Evolutionary conservation across 2,797 vertebrate species (phyloP).

Genomic region (Spondyliosoma cantharus): DNA sequence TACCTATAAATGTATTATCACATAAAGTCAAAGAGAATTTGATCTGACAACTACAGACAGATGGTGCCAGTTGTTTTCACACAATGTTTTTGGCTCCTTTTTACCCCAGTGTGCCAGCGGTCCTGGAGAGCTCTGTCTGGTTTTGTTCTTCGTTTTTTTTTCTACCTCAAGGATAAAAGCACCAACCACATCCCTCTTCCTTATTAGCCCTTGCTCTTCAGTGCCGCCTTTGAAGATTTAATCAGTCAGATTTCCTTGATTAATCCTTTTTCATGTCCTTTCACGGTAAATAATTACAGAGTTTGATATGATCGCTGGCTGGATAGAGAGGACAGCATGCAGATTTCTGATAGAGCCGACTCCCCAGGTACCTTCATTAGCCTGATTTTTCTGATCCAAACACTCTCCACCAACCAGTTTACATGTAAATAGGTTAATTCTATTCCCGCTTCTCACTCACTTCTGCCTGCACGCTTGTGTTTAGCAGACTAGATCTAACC

Average conservation of each 20-base stretch:
- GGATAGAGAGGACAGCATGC: constrained; percentile 56
- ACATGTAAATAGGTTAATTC: constrained; percentile 77
- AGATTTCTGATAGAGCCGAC: constrained; percentile 62
- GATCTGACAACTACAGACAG: background rate
- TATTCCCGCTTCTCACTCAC: constrained; percentile 55
- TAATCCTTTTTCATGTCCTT: constrained; percentile 72
- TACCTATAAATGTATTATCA: constrained; percentile 1
- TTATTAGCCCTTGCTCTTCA: constrained; percentile 48
- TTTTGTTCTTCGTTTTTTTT: constrained; percentile 36
- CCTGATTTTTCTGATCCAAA: constrained; percentile 78
- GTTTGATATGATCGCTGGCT: constrained; percentile 55
- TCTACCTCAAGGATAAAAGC: constrained; percentile 61
- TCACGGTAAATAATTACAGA: constrained; percentile 71
- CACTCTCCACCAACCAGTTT: constrained; percentile 67
- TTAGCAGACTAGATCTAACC: constrained; percentile 26
- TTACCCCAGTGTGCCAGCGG: constrained; percentile 15
- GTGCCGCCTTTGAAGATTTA: constrained; percentile 74
- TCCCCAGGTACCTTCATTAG: constrained; percentile 78
- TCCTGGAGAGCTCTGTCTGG: constrained; percentile 33
- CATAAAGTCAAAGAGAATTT: constrained; percentile 16
- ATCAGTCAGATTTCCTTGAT: constrained; percentile 73
- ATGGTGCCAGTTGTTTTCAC: background rate
- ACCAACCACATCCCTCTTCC: constrained; percentile 26
- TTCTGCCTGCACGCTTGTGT: constrained; percentile 26
- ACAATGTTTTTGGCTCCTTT: background rate